These are phyloP conservation scores for Acronicta psi DNA, from an alignment of 2,888 invertebrate species.

Conservation along the genomic window DNA sequence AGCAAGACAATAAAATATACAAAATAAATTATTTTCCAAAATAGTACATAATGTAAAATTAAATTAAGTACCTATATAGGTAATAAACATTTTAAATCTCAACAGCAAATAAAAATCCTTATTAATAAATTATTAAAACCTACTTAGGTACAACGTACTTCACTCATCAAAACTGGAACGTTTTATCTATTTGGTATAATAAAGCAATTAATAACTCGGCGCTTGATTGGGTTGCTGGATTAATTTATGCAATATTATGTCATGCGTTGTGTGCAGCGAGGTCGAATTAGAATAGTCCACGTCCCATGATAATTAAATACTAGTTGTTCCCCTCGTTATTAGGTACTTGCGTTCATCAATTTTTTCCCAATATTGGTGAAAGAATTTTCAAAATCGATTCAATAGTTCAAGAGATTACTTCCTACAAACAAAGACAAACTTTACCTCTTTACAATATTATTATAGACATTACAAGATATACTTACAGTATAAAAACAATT, in stretches of 20 bases:
- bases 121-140: constrained; percentile 1
- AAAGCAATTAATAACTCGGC: constrained; percentile 15
- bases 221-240: background rate
- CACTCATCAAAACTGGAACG: constrained; percentile 8
- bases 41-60: background rate
- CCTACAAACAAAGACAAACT: too few relatives aligned
- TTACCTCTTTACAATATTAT: too few relatives aligned
- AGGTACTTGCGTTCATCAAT: too few relatives aligned
- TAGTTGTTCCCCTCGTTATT: too few relatives aligned
- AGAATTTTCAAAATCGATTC: too few relatives aligned
- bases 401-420: too few relatives aligned
- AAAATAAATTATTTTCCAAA: background rate
- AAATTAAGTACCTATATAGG: too few relatives aligned
- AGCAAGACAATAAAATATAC: background rate
- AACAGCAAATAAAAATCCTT: constrained; percentile 1
- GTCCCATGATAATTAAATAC: too few relatives aligned
- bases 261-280: constrained; percentile 4
- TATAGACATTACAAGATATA: too few relatives aligned
- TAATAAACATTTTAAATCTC: constrained; percentile 10
- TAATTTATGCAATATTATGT: constrained; percentile 21
- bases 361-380: too few relatives aligned
- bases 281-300: background rate
- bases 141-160: constrained; percentile 1
- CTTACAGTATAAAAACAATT: background rate
- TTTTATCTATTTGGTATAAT: constrained; percentile 12